phyloP scores from a whole-genome alignment of 2,113 vertebrate species.

The Fulica atra region DNA sequence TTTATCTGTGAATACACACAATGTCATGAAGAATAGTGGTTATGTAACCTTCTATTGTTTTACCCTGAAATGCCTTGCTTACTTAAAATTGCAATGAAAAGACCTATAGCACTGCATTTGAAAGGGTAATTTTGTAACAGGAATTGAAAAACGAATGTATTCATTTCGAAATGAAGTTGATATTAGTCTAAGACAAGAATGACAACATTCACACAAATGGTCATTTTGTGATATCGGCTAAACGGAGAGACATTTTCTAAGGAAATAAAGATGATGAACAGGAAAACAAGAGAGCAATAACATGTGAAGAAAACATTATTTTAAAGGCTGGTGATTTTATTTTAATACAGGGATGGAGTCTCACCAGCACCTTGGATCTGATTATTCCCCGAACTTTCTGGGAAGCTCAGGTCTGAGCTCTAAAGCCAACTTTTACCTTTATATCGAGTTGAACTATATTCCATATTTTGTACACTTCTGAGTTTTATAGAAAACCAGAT shows the following conservation, averaged over 20 bases:
- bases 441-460: slow-evolving; percentile 14
- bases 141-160: background rate
- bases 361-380: background rate
- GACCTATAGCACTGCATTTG: background rate
- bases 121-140: background rate
- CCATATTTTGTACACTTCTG: background rate
- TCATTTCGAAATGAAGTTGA: background rate
- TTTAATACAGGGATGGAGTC: slow-evolving; percentile 1
- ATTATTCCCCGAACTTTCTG: slow-evolving; percentile 19
- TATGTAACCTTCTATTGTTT: background rate
- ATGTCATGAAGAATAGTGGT: background rate
- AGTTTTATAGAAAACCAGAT: slow-evolving; percentile 10
- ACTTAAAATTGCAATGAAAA: slow-evolving; percentile 34
- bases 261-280: slow-evolving; percentile 26
- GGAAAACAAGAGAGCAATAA: background rate
- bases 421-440: background rate
- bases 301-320: slow-evolving; percentile 16
- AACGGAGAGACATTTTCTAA: background rate
- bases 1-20: background rate
- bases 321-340: background rate
- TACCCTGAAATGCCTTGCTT: slow-evolving; percentile 24
- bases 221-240: background rate
- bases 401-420: slow-evolving; percentile 12
- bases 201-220: background rate
- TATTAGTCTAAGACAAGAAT: background rate